Percentiles rank a stretch among this genome's conserved stretches.
Evolutionary conservation across 2,888 invertebrate genomes (phyloP).

Genomic region (Sacculina carcini): DNA sequence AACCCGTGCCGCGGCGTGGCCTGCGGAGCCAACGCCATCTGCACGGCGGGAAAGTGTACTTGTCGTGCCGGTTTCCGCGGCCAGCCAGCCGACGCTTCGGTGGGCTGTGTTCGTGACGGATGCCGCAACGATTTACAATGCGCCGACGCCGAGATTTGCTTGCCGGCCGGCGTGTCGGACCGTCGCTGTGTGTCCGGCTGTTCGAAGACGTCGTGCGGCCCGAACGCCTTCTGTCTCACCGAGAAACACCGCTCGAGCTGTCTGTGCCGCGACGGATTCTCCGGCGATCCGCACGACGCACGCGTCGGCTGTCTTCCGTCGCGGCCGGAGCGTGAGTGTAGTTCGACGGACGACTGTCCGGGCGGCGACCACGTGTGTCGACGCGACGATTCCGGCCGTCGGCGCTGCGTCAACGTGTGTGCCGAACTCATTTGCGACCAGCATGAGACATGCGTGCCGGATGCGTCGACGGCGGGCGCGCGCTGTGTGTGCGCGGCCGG

Average conservation of each 20-base stretch:
- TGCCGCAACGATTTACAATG: slow-evolving; percentile 60
- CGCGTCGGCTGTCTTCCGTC: slow-evolving; percentile 42
- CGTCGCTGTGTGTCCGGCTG: slow-evolving; percentile 67
- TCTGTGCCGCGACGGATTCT: slow-evolving; percentile 52
- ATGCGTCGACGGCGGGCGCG: slow-evolving; percentile 40
- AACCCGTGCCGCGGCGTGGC: slow-evolving; percentile 26
- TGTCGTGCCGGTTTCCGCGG: slow-evolving; percentile 53
- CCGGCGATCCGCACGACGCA: slow-evolving; percentile 55
- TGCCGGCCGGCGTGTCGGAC: slow-evolving; percentile 31
- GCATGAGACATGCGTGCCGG: slow-evolving; percentile 49
- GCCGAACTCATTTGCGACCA: slow-evolving; percentile 50
- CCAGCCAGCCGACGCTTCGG: slow-evolving; percentile 37
- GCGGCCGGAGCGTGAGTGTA: slow-evolving; percentile 32
- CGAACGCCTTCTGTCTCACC: slow-evolving; percentile 60
- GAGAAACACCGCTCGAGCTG: slow-evolving; percentile 62
- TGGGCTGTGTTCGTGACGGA: slow-evolving; percentile 44
- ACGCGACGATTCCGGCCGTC: slow-evolving; percentile 31
- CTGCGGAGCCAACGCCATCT: slow-evolving; percentile 56
- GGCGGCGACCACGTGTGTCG: slow-evolving; percentile 38
- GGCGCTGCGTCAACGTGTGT: slow-evolving; percentile 50
- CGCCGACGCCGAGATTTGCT: slow-evolving; percentile 56
- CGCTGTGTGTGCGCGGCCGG: slow-evolving; percentile 50
- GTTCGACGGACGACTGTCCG: slow-evolving; percentile 40
- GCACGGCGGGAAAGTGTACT: slow-evolving; percentile 47
- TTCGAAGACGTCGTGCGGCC: slow-evolving; percentile 62